Conservation (phyloP, 2,797 vertebrate species). For the Rhabdophis nuchalis region DNA sequence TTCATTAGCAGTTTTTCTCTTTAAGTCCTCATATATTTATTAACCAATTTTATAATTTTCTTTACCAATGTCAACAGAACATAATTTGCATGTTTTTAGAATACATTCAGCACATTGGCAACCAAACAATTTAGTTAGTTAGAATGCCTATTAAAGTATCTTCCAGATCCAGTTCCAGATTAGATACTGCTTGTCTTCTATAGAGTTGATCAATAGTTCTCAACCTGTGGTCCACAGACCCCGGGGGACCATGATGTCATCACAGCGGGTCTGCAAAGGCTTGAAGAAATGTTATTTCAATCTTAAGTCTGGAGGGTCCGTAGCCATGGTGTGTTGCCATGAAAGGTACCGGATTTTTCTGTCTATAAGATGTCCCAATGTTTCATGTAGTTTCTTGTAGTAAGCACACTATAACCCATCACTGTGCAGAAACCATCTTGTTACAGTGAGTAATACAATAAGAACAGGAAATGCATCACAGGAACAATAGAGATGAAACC, state of each 20-base stretch:
- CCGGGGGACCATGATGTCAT: background rate
- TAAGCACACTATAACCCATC: too few relatives aligned
- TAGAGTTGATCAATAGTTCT: background rate
- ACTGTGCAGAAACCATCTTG: too few relatives aligned
- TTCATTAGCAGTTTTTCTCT: constrained; percentile 54
- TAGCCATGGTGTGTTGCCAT: background rate
- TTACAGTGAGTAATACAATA: too few relatives aligned
- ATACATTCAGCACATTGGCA: background rate
- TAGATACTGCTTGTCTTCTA: constrained; percentile 21
- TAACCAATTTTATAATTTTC: constrained; percentile 31
- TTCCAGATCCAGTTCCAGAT: background rate
- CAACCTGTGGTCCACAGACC: too few relatives aligned
- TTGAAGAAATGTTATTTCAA: background rate
- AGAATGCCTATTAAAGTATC: background rate
- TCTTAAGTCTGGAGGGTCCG: background rate
- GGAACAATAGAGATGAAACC: too few relatives aligned
- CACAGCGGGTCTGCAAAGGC: background rate
- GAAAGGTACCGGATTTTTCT: background rate
- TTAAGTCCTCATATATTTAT: constrained; percentile 37
- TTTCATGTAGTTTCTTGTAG: too few relatives aligned
- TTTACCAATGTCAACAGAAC: constrained; percentile 18
- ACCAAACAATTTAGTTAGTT: background rate
- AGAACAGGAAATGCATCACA: too few relatives aligned
- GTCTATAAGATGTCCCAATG: too few relatives aligned
- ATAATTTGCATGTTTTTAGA: background rate